Evolutionary conservation across 92 coral and sea anemone genomes (phyloP), one percentile per base, ranked within the genome.

Genomic region (Isaurus tuberculatus): DNA sequence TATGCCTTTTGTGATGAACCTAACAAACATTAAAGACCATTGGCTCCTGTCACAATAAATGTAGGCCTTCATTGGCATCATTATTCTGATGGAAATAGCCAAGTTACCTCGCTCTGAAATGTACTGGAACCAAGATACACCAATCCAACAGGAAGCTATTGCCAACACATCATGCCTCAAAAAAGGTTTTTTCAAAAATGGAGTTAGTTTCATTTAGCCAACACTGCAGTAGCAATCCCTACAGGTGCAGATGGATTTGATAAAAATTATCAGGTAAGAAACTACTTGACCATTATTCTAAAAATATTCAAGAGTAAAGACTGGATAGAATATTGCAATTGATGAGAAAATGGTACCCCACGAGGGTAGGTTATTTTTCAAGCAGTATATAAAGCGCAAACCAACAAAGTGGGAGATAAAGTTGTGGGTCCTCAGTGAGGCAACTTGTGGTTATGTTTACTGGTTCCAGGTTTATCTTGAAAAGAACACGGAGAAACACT

Each of bases 11-110:
- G 44, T 40, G 44, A 40, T 51, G 60, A 51, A 10, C 60, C 60
- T 51, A 17, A 17, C 5, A 51, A 51, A 17, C 60, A 51, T 51
- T 7, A 51, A 51, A 51, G 60, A 51, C 20, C 34, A n/a, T 88
- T 85, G 85, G 34, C 64, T 28, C 85, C 85, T 29, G 88, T 88
- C 42, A 88, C 91, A 29, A 66, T 26, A 44, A 53, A 88, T 83
- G 84, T 14, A 84, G 43, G 77, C 91, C 5, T 88, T 88, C 64
- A 57, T 40, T 40, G 44, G 9, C 44, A 40, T 40, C 44, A 40
- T 40, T 40, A n/a, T n/a, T n/a, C 44, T 40, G 44, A 40, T 40
- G 44, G 44, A 40, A 40, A n/a, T 10, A 40, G 44, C 9, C 44
- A 40, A 40, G 44, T 40, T 10, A 40, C 44, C 44, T 40, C 44